phyloP scores from a whole-genome alignment of 64 coral and sea anemone genomes.

The Actinia tenebrosa region DNA sequence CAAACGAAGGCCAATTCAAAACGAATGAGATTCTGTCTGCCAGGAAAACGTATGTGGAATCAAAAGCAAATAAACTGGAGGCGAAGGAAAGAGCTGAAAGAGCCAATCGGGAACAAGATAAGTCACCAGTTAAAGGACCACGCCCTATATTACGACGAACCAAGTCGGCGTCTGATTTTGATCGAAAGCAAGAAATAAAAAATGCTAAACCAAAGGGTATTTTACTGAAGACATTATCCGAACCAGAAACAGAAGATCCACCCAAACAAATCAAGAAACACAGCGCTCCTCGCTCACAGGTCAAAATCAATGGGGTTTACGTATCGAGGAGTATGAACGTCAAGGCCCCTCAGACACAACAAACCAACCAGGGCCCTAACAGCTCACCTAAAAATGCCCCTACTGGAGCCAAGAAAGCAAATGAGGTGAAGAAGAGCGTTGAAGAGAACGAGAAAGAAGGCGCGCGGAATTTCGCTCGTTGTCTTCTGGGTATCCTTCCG shows the following conservation, averaged over 20 bases:
- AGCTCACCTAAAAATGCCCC: slow-evolving; percentile 24
- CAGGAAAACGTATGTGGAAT: slow-evolving; percentile 72
- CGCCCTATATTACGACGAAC: slow-evolving; percentile 74
- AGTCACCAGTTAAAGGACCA: slow-evolving; percentile 48
- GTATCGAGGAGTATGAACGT: slow-evolving; percentile 41
- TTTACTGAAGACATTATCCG: slow-evolving; percentile 59
- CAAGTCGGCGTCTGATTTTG: slow-evolving; percentile 74
- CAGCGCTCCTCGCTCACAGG: not conserved
- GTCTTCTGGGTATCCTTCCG: slow-evolving; percentile 93
- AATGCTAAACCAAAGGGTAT: slow-evolving; percentile 84
- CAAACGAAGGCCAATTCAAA: not conserved
- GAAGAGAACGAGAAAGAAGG: slow-evolving; percentile 99
- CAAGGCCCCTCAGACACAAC: not conserved
- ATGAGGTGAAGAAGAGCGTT: slow-evolving; percentile 77
- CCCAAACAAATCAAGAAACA: slow-evolving; percentile 31
- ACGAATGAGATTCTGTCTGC: slow-evolving; percentile 15
- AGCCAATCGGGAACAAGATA: slow-evolving; percentile 34
- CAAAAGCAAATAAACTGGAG: slow-evolving; percentile 86
- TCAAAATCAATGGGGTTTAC: slow-evolving; percentile 93
- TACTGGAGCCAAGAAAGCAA: slow-evolving; percentile 66
- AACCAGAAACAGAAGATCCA: slow-evolving; percentile 34
- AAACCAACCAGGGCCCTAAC: not conserved
- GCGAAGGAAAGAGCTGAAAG: slow-evolving; percentile 59
- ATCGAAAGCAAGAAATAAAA: slow-evolving; percentile 69
- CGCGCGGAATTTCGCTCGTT: slow-evolving; percentile 94